Base-by-base conservation (phyloP, 2,888 invertebrate species). In the Gastracanthus pulcherrimus region DNA sequence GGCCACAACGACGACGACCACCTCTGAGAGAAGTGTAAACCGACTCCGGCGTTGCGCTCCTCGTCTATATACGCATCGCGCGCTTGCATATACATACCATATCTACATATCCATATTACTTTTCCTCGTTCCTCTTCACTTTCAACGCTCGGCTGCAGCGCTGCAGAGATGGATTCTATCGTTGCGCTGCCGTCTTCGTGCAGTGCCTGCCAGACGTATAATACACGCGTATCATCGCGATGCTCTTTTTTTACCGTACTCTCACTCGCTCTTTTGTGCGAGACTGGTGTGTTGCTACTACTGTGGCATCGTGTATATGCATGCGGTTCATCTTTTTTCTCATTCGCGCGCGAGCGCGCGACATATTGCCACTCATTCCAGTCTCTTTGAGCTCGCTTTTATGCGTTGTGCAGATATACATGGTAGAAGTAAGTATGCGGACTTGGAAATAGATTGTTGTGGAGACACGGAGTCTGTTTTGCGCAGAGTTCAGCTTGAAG, bases 11-110 rank as follows among this genome's bases (percentile, higher is more conserved):
- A 31, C 31, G 48, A 51, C 26, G 69, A 62, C 36, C 75, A 80
- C 69, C 80, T 70, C 29, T 38, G 51, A 74, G 60, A 31, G 29
- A 58, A 79, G 36, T 51, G 62, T 80, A 75, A 75, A 31, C 75
- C 48, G 62, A 75, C 62, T 62, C 75, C 19, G 26, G 19, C n/a
- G 58, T 29, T 48, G 34, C 62, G 62, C 55, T 55, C 26, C 36
- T 76, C 13, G 13, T 7, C 51, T 41, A 41, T 58, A 6, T 45
- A 26, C 2, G 13, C 19, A 3, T 67, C 67, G n/a, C 36, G 7
- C 34, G 19, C 51, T 23, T 6, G 19, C n/a, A 31, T 16, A 41
- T 41, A 34, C 34, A 38, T 13, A 23, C 11, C 13, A 1, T 55
- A 48, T 26, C 0, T 23, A 62, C 36, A 31, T 13, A 19, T 70